phyloP scores from a whole-genome alignment of 1,140 invertebrate genomes.

The Pissodes strobi region DNA sequence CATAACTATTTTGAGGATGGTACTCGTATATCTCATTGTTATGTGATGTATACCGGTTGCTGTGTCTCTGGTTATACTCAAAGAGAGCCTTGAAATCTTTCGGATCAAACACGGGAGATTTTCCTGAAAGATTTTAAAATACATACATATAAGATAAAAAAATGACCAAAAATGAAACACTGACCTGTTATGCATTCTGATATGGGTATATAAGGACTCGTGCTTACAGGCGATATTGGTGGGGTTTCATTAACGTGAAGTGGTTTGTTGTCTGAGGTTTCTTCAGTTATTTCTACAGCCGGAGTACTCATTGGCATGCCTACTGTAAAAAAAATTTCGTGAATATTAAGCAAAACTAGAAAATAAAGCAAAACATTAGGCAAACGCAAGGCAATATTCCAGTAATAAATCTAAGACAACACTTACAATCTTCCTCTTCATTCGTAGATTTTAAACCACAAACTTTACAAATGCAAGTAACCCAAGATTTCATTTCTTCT shows the following conservation, averaged over 20 bases:
- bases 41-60: constrained; percentile 29
- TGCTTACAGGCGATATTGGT: constrained; percentile 51
- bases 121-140: constrained; percentile 57
- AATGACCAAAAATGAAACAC: constrained; percentile 9
- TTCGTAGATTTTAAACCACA: constrained; percentile 83
- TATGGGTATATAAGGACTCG: constrained; percentile 75
- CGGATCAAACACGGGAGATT: constrained; percentile 46
- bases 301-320: constrained; percentile 24
- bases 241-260: constrained; percentile 44
- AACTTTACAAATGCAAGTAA: constrained; percentile 89
- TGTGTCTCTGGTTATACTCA: constrained; percentile 40
- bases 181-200: constrained; percentile 91
- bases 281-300: constrained; percentile 41
- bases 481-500: constrained; percentile 93
- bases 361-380: too few species aligned
- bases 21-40: constrained; percentile 44
- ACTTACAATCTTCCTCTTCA: constrained; percentile 65
- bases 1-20: constrained; percentile 24
- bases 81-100: constrained; percentile 45
- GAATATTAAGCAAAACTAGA: too few species aligned
- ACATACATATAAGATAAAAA: not conserved
- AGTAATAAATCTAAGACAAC: too few species aligned
- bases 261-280: constrained; percentile 24
- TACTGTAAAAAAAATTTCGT: constrained; percentile 19
- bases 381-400: too few species aligned